These are phyloP conservation scores for Babylonia areolata DNA, from an alignment of 1,140 invertebrate species.

Conservation along the genomic window DNA sequence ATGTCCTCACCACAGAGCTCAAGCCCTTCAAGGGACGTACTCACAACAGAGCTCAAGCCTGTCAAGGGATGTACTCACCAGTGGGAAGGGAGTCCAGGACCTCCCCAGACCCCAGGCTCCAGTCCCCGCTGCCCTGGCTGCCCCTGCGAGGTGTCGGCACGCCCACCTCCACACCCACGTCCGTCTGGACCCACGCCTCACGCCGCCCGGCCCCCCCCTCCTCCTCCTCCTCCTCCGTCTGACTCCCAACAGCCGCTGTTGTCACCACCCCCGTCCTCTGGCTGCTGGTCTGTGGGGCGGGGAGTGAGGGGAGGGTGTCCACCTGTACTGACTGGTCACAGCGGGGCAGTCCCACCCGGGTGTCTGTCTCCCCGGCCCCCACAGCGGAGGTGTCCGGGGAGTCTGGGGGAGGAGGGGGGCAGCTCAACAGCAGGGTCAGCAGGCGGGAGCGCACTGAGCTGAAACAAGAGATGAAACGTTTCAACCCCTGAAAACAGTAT, in stretches of 20 bases:
- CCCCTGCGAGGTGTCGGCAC: background rate
- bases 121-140: background rate
- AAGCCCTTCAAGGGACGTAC: too few relatives aligned
- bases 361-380: background rate
- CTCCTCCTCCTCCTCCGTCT: background rate
- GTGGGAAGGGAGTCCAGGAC: too few relatives aligned
- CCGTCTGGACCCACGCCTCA: constrained; percentile 1
- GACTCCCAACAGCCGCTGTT: background rate
- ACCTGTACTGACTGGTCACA: background rate
- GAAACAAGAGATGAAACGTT: background rate
- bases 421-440: background rate
- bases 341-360: background rate
- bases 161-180: background rate
- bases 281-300: background rate
- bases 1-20: too few relatives aligned
- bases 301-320: background rate
- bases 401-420: background rate
- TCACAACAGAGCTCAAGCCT: too few relatives aligned
- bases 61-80: too few relatives aligned
- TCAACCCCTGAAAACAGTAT: too few relatives aligned
- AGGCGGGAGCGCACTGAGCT: constrained; percentile 6
- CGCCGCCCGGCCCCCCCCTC: background rate
- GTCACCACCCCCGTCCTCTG: too few relatives aligned
- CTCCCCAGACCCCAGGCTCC: too few relatives aligned
- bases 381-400: background rate